Evolutionary conservation across 2,888 invertebrate genomes (phyloP), one percentile per base, ranked within the genome.

Genomic region (Barypeithes pellucidus): DNA sequence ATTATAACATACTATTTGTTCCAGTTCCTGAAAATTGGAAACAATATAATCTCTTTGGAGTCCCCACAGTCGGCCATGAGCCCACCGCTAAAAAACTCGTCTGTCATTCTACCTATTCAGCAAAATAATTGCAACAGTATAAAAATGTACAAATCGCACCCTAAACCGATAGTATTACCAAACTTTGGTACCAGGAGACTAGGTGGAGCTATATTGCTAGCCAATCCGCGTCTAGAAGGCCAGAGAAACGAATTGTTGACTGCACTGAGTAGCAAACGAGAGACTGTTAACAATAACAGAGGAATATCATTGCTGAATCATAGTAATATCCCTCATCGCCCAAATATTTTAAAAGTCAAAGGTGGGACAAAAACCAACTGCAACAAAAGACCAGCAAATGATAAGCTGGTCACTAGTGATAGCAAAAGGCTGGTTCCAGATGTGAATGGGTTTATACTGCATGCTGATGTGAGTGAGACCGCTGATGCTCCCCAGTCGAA

Each of bases 141-240:
- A 67, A 82, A 83, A 68, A 77, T 83, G 86, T 90, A 89, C 81
- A 83, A 88, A 75, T 82, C 88, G 20, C 89, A 90, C 72, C 89
- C 91, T 73, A 89, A 91, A 74, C 90, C 91, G 11, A 88, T 91
- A 11, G 88, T 89, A 36, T 82, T 90, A 60, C 89, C 90, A 79
- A 88, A 89, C 7, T 89, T 87, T 80, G 88, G 89, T 80, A 87
- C 90, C 54, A 86, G 89, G 18, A 89, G 89, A 81, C 87, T 90
- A 50, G 90, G 90, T 59, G 87, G 89, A 76, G 88, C 89, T 9
- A 85, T 90, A 54, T 86, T 90, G 2, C 81, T 90, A 77, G 88
- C 89, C 57, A 84, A 83, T 75, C 84, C 84, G 65, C 82, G 83
- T 52, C 75, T 85, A 54, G 83, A 84, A 72, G 80, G 81, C 52